Evolutionary conservation across 2,113 vertebrate genomes (phyloP), one percentile per base, ranked within the genome.

Genomic region (Centropus bengalensis): DNA sequence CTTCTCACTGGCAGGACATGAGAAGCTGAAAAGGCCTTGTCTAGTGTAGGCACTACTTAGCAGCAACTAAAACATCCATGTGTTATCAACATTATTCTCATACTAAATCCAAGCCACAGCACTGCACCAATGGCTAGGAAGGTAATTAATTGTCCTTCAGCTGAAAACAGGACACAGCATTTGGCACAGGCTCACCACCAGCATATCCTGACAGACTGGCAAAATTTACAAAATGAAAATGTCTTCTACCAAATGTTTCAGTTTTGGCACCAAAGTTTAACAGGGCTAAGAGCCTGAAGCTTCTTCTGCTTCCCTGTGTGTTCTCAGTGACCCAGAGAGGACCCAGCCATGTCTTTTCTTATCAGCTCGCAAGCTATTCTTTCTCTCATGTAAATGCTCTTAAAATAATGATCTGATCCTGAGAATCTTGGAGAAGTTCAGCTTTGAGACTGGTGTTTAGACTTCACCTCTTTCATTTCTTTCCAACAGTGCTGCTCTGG

Each of bases 251-350:
- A n/a, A 36, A 36, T 66, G 88, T 91, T 88, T 83, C 75, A 75
- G 64, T 89, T 83, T 91, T 93, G 36, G 60, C 68, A 86, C 69
- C 27, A 74, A 89, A 89, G 66, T 90, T 71, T 93, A 73, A 77
- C 83, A 95, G 83, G 89, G n/a, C 51, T 85, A 82, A 90, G 94
- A 86, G 47, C 58, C 84, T 81, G 68, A 47, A 94, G 74, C 79
- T 82, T 47, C 73, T 88, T 91, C 79, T 93, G 84, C 91, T 86
- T 71, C 51, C 84, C 86, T 73, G 17, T 0, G 1, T 83, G 75
- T 73, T 42, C 55, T 92, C 0, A 0, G 81, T 94, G 86, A 91
- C 86, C 63, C 54, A 78, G 56, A 90, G 63, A 51, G 73, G 75
- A 91, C 71, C 44, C 60, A 49, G 63, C 24, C 91, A 71, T 91